Evolutionary conservation across 2,113 vertebrate genomes (phyloP), one percentile per base, ranked within the genome.

Genomic region (Pachyramphus minor): DNA sequence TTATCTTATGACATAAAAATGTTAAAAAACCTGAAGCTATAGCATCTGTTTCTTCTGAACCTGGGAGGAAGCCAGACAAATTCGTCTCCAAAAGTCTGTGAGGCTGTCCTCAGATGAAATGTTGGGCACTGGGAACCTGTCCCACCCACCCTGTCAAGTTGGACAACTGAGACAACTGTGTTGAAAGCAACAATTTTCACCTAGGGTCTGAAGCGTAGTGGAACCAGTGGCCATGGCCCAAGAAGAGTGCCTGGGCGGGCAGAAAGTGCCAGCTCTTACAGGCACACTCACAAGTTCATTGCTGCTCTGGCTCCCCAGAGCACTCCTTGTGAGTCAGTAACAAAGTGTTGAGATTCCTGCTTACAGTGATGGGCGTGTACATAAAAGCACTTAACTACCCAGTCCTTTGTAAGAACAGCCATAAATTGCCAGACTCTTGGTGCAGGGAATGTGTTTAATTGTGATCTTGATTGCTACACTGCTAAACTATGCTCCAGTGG

Each of bases 361-460:
- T 90, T 20, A 17, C n/a, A 15, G 63, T 30, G 45, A 84, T 0
- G 6, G 56, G 8, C 0, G 0, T 35, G 42, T 25, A 25, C 21
- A 30, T 6, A 39, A 49, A 75, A 35, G 8, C 58, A 39, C n/a
- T 62, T 8, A 50, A 58, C 63, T 72, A 14, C 12, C 53, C 68
- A 35, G 74, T 12, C 39, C 24, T 59, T 63, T 63, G 33, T 67
- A 67, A 84, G 37, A 84, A 66, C 42, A 67, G 39, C 69, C 55
- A 24, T 60, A 59, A 49, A 73, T 27, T 45, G 25, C 28, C 69
- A 82, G 75, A 25, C 11, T 73, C 22, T 25, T 19, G 18, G 31
- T 62, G 53, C 52, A 47, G 15, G 27, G 21, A 23, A 47, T 74
- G 58, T 14, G 14, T 42, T 80, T 84, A 81, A 80, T 37, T 37